Evolutionary conservation across 2,797 vertebrate genomes (phyloP), one percentile per base, ranked within the genome.

Genomic region (Phoebastria nigripes): DNA sequence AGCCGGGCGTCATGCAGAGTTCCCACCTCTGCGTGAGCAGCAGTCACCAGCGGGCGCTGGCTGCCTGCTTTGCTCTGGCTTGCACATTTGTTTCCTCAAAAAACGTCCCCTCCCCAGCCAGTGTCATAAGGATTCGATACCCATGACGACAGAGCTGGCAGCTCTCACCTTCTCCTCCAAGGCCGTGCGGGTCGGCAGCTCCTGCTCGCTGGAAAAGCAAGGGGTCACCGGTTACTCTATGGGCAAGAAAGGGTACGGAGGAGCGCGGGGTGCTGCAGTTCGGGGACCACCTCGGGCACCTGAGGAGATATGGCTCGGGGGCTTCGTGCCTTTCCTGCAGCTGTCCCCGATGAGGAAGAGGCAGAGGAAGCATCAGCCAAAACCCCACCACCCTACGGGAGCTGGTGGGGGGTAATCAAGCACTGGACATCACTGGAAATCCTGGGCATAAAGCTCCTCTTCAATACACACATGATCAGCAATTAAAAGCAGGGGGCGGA

Each of bases 81-180:
- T 77, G 55, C 25, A 44, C 41, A 7, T 15, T 62, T 0, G 0
- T 55, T 56, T 89, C 66, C 63, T 62, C 74, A 82, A 78, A 94
- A 78, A 1, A 12, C 7, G 4, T 44, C 29, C 82, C 65, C 65
- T 89, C 65, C 71, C 66, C 52, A 78, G 87, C 37, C 5, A 1
- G 8, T 42, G 44, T 37, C 39, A 46, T 11, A 87, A 71, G 72
- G 41, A 56, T 49, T 49, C 1, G 9, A 71, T 11, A 52, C 51
- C 70, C 52, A 26, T 5, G 54, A 62, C 2, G 17, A 54, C 56
- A 51, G 42, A 84, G 33, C 28, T 47, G 69, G 56, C 39, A 80
- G 71, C 58, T 84, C 85, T 95, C 98, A 99, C 99, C 98, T 99
- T 99, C 74, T 99, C 99, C 94, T 99, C 99, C 87, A 98, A 67